Base-by-base conservation (phyloP, 2,797 vertebrate genomes). In the Rallus crepitans region DNA sequence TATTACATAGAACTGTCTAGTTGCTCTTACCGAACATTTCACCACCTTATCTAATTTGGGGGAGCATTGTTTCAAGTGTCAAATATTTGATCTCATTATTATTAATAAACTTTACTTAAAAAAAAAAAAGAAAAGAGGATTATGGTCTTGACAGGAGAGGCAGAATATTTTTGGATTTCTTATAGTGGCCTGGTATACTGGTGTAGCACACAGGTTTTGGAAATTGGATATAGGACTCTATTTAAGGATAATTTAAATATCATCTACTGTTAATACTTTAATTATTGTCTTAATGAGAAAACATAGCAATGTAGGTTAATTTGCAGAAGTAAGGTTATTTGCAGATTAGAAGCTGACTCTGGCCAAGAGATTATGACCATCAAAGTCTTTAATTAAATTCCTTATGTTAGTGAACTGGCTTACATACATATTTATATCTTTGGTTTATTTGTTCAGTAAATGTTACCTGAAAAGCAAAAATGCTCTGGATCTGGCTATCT, bases 261-360 rank as follows among this genome's bases (percentile, higher is more conserved):
- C 50, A 40, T 45, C 35, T 47, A 66, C 8, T 45, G 20, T 90
- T 89, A 96, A 96, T 94, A 7, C 24, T 94, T 93, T 90, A 78
- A 77, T 88, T 81, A 85, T 55, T 85, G n/a, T 72, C 70, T 88
- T 82, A 40, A 50, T 82, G 60, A 78, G 39, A 72, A 83, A 83
- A 76, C 11, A 68, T 8, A 76, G 7, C 17, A 65, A 24, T 55
- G 24, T 3, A 50, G 39, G 30, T 69, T 91, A 85, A 85, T 83
- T 78, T 45, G 69, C 9, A 48, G 30, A 30, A 61, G 53, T 47
- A 94, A 87, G 11, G 23, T 57, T 75, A 45, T 70, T 57, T 92
- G 50, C 8, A 87, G 33, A 64, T 21, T 45, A 69, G 42, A 60
- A 73, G 5, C 20, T 95, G 31, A 79, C 42, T 52, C 17, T 55